phyloP scores from a whole-genome alignment of 2,888 invertebrate species.

The Lumbricus terrestris region DNA sequence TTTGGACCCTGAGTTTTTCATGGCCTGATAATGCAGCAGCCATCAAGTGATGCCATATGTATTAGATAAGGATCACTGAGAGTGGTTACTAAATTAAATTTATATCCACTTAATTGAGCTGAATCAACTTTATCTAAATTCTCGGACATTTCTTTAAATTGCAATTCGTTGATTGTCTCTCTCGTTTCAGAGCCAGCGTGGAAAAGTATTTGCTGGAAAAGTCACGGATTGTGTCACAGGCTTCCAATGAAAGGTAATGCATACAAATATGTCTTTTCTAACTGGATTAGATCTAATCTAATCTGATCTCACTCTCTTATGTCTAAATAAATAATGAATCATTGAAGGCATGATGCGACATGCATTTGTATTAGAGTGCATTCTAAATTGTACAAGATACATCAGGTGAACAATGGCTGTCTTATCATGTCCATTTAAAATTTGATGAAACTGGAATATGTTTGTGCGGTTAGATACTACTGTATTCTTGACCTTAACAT shows the following conservation, averaged over 20 bases:
- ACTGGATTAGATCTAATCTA: not conserved
- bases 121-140: not conserved
- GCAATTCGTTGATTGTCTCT: not conserved
- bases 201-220: constrained; percentile 95
- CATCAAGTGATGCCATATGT: not conserved
- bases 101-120: not conserved
- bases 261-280: not conserved
- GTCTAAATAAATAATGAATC: too few relatives aligned
- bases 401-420: not conserved
- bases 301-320: not conserved
- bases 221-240: constrained; percentile 89
- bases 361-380: not conserved
- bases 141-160: not conserved
- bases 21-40: not conserved
- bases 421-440: not conserved
- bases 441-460: not conserved
- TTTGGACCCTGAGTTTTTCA: not conserved
- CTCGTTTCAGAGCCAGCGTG: constrained; percentile 74
- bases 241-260: constrained; percentile 71
- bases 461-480: not conserved
- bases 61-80: not conserved
- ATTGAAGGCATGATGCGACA: not conserved
- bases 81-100: not conserved
- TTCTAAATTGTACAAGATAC: not conserved
- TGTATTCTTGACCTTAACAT: not conserved